A percentile compares a stretch with the other conserved stretches of the same genome.
phyloP scores from a whole-genome alignment of 2,113 vertebrate species.

The Fukomys damarensis region DNA sequence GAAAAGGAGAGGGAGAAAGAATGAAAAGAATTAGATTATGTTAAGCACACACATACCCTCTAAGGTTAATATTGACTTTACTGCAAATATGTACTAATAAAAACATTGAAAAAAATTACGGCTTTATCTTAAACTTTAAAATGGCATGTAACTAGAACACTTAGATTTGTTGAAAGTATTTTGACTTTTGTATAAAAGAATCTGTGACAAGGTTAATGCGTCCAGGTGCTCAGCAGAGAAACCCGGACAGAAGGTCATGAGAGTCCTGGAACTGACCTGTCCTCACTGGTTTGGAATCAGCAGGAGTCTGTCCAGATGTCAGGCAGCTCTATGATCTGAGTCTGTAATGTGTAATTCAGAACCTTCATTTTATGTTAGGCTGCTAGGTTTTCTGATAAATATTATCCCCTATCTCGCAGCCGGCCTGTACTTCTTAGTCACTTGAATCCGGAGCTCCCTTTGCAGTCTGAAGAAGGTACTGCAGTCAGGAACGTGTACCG shows the following conservation, averaged over 20 bases:
- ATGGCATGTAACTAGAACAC: constrained; percentile 47
- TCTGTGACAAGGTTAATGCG: constrained; percentile 56
- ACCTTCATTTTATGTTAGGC: constrained; percentile 79
- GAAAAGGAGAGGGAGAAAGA: too few species aligned
- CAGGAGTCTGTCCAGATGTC: constrained; percentile 34
- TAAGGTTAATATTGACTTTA: too few species aligned
- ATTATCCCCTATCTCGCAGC: constrained; percentile 45
- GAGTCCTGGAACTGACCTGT: constrained; percentile 50
- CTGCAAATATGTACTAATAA: too few species aligned
- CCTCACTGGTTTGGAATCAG: constrained; percentile 52
- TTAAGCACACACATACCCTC: too few species aligned
- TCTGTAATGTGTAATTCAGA: constrained; percentile 67
- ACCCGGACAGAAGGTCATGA: not conserved
- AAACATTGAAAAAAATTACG: too few species aligned
- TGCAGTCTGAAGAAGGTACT: constrained; percentile 86
- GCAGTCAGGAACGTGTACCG: constrained; percentile 82
- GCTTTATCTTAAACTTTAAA: constrained; percentile 55
- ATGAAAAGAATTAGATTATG: too few species aligned
- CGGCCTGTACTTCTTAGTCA: constrained; percentile 74
- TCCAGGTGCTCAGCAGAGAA: constrained; percentile 71
- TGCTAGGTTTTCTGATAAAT: constrained; percentile 54
- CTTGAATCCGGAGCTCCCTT: constrained; percentile 84
- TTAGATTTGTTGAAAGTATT: constrained; percentile 52
- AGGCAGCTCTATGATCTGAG: not conserved
- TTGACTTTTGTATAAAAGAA: constrained; percentile 66